These are phyloP conservation scores for Ornithoptera alexandrae DNA, from an alignment of 2,888 invertebrate genomes.

Conservation along the genomic window DNA sequence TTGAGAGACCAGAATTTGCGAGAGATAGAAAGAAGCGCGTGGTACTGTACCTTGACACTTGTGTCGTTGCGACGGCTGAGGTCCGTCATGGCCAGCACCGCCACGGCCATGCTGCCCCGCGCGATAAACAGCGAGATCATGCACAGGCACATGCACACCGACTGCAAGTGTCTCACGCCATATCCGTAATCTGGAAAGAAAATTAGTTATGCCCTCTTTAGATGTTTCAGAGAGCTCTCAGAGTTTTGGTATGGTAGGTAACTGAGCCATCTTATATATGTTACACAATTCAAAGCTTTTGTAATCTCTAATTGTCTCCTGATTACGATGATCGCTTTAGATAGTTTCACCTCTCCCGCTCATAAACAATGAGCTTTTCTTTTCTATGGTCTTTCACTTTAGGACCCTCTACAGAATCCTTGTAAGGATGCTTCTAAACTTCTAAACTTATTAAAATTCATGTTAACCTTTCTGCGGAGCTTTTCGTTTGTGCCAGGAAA, in stretches of 20 bases:
- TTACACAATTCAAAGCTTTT: neutral
- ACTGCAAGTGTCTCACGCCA: conserved; percentile 60
- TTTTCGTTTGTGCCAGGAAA: too few relatives aligned
- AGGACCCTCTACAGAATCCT: too few relatives aligned
- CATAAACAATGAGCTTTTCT: too few relatives aligned
- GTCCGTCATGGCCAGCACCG: conserved; percentile 66
- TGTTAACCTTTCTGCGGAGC: too few relatives aligned
- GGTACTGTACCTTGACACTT: conserved; percentile 12
- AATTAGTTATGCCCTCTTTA: neutral
- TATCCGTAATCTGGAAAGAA: conserved; percentile 33
- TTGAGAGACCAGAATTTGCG: too few relatives aligned
- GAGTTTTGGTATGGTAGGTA: neutral
- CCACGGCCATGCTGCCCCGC: conserved; percentile 62
- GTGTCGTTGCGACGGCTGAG: conserved; percentile 10
- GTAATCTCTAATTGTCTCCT: too few relatives aligned
- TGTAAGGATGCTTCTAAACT: too few relatives aligned
- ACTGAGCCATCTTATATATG: too few relatives aligned
- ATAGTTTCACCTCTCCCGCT: neutral
- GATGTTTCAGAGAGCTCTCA: neutral
- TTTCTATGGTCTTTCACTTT: too few relatives aligned
- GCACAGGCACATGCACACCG: conserved; percentile 55
- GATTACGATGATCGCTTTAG: neutral
- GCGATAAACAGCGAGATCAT: conserved; percentile 51
- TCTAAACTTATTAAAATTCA: too few relatives aligned
- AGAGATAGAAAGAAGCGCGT: too few relatives aligned